Evolutionary conservation across 2,113 vertebrate species (phyloP).

Genomic region (Poicephalus gulielmi): DNA sequence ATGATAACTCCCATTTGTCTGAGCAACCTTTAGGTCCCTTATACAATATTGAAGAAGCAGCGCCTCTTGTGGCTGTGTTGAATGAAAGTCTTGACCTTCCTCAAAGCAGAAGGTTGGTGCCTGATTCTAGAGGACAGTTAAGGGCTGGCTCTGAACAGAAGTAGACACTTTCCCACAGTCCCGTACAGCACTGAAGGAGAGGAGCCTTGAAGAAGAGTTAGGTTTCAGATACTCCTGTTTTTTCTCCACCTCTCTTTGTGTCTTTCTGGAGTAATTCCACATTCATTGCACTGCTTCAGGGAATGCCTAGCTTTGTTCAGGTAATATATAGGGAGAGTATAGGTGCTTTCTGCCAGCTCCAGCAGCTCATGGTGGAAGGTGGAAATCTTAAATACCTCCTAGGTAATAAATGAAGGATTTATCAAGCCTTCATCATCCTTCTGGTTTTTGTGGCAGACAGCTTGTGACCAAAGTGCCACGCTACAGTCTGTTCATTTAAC

Average conservation of each 20-base stretch:
- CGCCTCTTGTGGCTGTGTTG: not conserved
- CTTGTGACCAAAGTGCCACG: not conserved
- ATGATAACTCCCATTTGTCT: not conserved
- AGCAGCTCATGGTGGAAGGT: not conserved
- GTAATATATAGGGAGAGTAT: not conserved
- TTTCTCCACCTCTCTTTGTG: not conserved
- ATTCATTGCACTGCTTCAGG: not conserved
- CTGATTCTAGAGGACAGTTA: not conserved
- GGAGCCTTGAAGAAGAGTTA: not conserved
- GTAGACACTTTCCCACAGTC: fast-evolving
- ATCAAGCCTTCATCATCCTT: not conserved
- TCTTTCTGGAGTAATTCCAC: not conserved
- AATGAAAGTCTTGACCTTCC: not conserved
- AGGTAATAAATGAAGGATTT: not conserved
- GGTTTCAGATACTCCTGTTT: not conserved
- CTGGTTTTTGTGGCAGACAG: not conserved
- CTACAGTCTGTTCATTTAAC: not conserved
- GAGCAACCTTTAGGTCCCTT: not conserved
- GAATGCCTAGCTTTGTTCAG: not conserved
- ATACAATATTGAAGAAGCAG: not conserved
- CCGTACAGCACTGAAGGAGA: not conserved
- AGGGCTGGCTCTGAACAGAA: not conserved
- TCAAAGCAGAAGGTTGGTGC: not conserved
- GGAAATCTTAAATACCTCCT: not conserved
- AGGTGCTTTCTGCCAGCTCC: not conserved